Base-by-base conservation (phyloP, 2,797 vertebrate species). In the Lates japonicus region DNA sequence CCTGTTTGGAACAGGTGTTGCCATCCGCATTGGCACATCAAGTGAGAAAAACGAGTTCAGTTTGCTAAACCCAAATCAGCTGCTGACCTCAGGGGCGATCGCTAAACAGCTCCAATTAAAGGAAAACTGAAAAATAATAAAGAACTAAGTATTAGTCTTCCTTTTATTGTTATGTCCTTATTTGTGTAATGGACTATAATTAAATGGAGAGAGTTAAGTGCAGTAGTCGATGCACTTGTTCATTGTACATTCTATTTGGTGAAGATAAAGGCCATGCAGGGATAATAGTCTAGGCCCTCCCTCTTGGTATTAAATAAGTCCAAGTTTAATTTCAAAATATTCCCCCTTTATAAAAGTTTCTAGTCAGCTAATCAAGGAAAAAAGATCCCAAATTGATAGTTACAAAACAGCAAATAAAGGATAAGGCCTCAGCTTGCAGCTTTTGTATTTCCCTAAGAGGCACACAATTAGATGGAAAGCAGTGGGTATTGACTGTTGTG, bases 361-460 rank as follows among this genome's bases (percentile, higher is more conserved):
- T 22, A 44, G 44, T 74, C 62, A 55, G 67, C 68, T 78, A 81
- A 87, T 85, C 44, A 62, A 59, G 52, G 51, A 85, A 81, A 63
- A 74, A 81, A 8, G 1, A 66, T 13, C 10, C 22, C 9, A 72
- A 68, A 76, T 55, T 65, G 63, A 84, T 81, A 70, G 72, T 66
- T 67, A 35, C 5, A 63, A 85, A 84, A 60, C 22, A 70, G 58
- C 57, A 79, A 79, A 88, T 78, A 76, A 83, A 79, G 79, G 78
- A 61, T 48, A 78, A 73, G 46, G 22, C 75, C 35, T 63, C 52
- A 41, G 62, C 60, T 63, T 72, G 61, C 39, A 62, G 78, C 76
- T 83, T 78, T 80, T 76, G 70, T 88, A 52, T 86, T 90, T 89
- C 63, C 60, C 60, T 82, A 72, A 87, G 81, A 89, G 78, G 39